These are phyloP conservation scores for Platichthys stellatus DNA, from an alignment of 2,113 vertebrate genomes.

Conservation along the genomic window DNA sequence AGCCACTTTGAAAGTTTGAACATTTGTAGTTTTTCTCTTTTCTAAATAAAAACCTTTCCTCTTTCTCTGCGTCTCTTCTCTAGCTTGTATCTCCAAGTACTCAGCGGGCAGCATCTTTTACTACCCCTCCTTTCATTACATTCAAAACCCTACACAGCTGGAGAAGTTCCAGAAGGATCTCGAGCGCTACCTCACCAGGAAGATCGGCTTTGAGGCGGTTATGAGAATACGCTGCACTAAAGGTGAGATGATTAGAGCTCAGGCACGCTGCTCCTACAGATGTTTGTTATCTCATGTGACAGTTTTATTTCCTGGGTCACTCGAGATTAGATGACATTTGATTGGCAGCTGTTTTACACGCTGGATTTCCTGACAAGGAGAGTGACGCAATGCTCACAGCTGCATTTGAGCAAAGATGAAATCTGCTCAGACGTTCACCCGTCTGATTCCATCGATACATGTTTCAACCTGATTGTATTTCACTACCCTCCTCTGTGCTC, in stretches of 20 bases:
- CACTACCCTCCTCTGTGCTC: background rate
- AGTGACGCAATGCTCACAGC: no score
- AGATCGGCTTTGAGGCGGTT: slow-evolving; percentile 98
- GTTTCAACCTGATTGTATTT: no score
- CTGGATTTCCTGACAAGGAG: no score
- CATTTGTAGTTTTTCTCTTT: background rate
- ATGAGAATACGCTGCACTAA: slow-evolving; percentile 99
- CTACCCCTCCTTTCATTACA: slow-evolving; percentile 92
- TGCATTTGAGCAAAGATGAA: no score
- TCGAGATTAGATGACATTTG: background rate
- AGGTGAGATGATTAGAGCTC: slow-evolving; percentile 79
- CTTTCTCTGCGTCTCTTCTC: background rate
- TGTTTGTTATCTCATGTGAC: background rate
- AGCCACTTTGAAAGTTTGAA: background rate
- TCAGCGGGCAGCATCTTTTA: slow-evolving; percentile 96
- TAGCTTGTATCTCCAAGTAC: slow-evolving; percentile 95
- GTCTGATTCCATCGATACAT: no score
- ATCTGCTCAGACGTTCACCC: no score
- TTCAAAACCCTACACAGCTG: slow-evolving; percentile 89
- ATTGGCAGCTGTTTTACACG: background rate
- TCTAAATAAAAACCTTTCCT: background rate
- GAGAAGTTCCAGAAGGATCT: slow-evolving; percentile 94
- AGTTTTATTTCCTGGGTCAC: background rate
- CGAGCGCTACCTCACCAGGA: slow-evolving; percentile 93
- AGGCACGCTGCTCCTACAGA: background rate